Conservation (phyloP, 2,113 vertebrate species). For the Hemichromis elongatus region DNA sequence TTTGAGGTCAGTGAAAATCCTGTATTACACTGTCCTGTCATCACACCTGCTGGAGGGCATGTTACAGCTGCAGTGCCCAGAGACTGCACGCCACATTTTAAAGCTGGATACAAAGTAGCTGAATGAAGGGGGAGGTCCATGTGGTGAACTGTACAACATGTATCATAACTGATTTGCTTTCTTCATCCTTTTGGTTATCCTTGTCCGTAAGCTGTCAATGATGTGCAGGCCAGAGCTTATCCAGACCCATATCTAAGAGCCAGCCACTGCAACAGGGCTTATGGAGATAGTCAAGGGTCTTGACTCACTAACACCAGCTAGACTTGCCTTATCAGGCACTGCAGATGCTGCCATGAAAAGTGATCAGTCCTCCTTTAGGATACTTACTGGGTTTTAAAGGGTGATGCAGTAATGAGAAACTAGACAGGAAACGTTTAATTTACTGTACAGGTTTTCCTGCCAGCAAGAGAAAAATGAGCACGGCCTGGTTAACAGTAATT, state of each 20-base stretch:
- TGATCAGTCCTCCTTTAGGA: constrained; percentile 20
- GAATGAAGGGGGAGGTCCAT: constrained; percentile 7
- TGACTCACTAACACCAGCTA: constrained; percentile 49
- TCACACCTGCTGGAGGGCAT: constrained; percentile 37
- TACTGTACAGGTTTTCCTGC: neutral
- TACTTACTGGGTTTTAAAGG: constrained; percentile 1
- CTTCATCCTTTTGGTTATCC: constrained; percentile 30
- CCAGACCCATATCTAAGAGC: constrained; percentile 25
- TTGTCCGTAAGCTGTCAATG: constrained; percentile 28
- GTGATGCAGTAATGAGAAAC: constrained; percentile 18
- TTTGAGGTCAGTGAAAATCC: constrained; percentile 30
- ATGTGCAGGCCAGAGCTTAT: constrained; percentile 34
- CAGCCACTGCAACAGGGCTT: constrained; percentile 36
- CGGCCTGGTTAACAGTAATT: neutral
- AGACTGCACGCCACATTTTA: constrained; percentile 6
- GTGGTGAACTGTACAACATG: constrained; percentile 25
- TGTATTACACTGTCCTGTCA: constrained; percentile 27
- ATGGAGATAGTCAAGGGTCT: constrained; percentile 52
- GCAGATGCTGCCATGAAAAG: constrained; percentile 39
- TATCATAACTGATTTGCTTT: constrained; percentile 41
- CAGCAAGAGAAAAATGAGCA: neutral
- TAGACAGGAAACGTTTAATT: constrained; percentile 7
- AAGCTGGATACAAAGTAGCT: constrained; percentile 21
- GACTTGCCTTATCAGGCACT: constrained; percentile 45
- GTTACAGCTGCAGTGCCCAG: constrained; percentile 10